These are phyloP conservation scores for Ectropis crepuscularia DNA, from an alignment of 2,888 invertebrate genomes.

Conservation along the genomic window DNA sequence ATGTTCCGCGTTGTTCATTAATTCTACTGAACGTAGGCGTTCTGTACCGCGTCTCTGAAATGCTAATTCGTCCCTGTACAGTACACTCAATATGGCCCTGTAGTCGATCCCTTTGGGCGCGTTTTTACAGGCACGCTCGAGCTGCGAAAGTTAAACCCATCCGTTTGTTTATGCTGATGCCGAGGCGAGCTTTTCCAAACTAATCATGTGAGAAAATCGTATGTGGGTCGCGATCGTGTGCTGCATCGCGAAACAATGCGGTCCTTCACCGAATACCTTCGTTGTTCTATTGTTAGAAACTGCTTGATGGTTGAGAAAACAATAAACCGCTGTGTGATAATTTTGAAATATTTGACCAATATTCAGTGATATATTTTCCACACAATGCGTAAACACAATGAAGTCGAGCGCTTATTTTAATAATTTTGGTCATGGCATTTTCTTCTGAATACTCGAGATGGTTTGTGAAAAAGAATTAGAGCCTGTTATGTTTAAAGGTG, in stretches of 20 bases:
- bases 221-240: constrained; percentile 43
- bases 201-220: constrained; percentile 47
- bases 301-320: constrained; percentile 42
- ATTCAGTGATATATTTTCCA: constrained; percentile 34
- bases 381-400: constrained; percentile 24
- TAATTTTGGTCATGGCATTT: constrained; percentile 1
- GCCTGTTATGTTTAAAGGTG: constrained; percentile 13
- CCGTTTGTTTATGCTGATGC: constrained; percentile 70
- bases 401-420: constrained; percentile 17
- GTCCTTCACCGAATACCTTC: constrained; percentile 41
- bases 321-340: constrained; percentile 37
- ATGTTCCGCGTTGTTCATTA: constrained; percentile 79
- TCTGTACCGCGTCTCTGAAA: constrained; percentile 78
- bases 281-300: constrained; percentile 41
- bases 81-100: constrained; percentile 76
- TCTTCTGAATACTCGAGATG: constrained; percentile 3
- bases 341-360: constrained; percentile 39
- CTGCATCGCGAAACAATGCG: constrained; percentile 44
- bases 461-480: constrained; percentile 17
- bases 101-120: constrained; percentile 64
- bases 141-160: constrained; percentile 60
- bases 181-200: constrained; percentile 40
- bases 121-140: constrained; percentile 62
- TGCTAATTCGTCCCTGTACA: constrained; percentile 78
- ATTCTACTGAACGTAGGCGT: constrained; percentile 66